Base-by-base conservation (phyloP, 2,797 vertebrate genomes). In the Chiroxiphia lanceolata region DNA sequence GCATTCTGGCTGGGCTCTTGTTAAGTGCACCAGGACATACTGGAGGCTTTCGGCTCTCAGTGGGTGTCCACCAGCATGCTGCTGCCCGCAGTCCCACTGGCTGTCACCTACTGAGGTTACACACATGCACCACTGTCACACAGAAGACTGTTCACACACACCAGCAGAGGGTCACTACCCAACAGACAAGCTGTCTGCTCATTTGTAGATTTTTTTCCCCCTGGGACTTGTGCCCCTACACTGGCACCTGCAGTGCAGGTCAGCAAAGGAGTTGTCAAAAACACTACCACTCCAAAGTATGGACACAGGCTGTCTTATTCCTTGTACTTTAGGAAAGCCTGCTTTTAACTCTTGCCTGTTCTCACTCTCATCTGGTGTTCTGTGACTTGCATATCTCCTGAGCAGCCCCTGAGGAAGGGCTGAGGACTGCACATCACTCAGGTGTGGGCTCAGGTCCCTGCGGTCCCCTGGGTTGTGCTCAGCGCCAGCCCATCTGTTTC, bases 71-170 rank as follows among this genome's bases (percentile, higher is more conserved):
- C 10, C 65, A 89, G 25, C 17, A 21, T 10, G 31, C 44, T 68
- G 57, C 57, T 80, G 65, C 72, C 61, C 70, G 25, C 5, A 4
- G 48, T 83, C 54, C 34, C 45, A 17, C 38, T 47, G 34, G 21
- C 33, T 89, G 67, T 63, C 83, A 69, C n/a, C 63, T 4, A 2
- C 38, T 59, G 78, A 54, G 44, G 26, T 65, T 67, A 40, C 29
- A 59, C 26, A 4, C 0, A 0, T 79, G 61, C 47, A 44, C 44
- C 29, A 6, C 26, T 3, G 3, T 53, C 77, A 20, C 0, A 0
- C 1, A n/a, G 25, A 92, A 79, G 47, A 17, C 26, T 67, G 15
- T 20, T 63, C 42, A 27, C 14, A 22, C 19, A 14, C 10, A n/a
- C 18, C 50, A 83, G 21, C 50, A 59, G 61, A 67, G 23, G 26